Evolutionary conservation across 2,888 invertebrate species (phyloP), one percentile per base, ranked within the genome.

Genomic region (Stramonita haemastoma): DNA sequence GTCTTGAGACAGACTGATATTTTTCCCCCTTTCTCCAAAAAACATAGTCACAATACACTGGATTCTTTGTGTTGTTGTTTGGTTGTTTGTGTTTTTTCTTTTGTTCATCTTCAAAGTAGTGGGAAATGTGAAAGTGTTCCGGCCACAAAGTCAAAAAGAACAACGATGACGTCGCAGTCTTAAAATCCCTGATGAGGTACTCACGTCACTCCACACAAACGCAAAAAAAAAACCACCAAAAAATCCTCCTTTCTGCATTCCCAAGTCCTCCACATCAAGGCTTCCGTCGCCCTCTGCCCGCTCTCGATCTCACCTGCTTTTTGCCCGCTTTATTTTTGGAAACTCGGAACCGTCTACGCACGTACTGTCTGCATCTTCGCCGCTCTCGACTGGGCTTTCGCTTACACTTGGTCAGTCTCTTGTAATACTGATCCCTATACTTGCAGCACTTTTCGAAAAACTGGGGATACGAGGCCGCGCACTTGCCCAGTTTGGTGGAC

Each of bases 381-480:
- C 90, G 88, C 77, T 91, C 89, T 26, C 85, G 29, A 46, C 81
- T 56, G 15, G 89, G 88, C 60, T 86, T 79, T 0, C 81, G 46
- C 34, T 91, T 92, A 87, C 93, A 93, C 87, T 92, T 90, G n/a
- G 91, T 89, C 87, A 93, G 86, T 32, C 92, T 91, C 70, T 90
- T 89, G 57, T 90, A 89, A 87, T 92, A 93, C 46, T 92, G 90
- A 26, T 91, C 87, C 32, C 91, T 92, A 89, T 91, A 91, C 66
- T 90, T 90, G 90, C 94, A 94, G 34, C 93, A 94, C 81, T 93
- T 93, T 85, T 92, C 93, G 81, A 93, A 94, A 90, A 93, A 91
- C 88, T 91, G 92, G 22, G 93, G 90, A 86, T 91, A 93, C 15
- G 90, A 89, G 5, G 87, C 87, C 0, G 93, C 92, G 86, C 94